Base-by-base conservation (phyloP, 2,113 vertebrate genomes). In the Callopanchax toddi region DNA sequence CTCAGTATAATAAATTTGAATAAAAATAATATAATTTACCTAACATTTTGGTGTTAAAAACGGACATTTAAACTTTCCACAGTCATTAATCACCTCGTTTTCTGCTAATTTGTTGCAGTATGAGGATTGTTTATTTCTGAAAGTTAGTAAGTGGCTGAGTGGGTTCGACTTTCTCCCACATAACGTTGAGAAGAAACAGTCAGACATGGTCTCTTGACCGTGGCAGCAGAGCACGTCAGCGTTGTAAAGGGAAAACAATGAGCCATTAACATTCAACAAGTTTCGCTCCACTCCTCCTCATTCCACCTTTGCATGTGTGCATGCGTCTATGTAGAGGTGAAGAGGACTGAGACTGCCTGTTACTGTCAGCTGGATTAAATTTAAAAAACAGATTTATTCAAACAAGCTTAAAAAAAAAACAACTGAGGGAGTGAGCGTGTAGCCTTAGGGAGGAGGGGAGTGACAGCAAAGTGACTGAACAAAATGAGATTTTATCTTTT, bases 231-330 rank as follows among this genome's bases (percentile, higher is more conserved):
- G 55, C 50, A 58, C 76, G 57, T 26, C 15, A 0, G 42, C 16
- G 65, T 55, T 50, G 15, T 44, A 55, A 76, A 67, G 61, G 36
- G 21, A 50, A 74, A 82, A 67, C 76, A 79, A 69, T 11, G 12
- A 66, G 58, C 52, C 75, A 72, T 84, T 85, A 75, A 74, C 62
- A 87, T 84, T 82, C 83, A 85, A 84, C 77, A 75, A 71, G 81
- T 78, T 76, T 51, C 71, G 54, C 71, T 60, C 18, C 45, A 76
- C 71, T 63, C 79, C 83, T 81, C 70, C 62, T 76, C 67, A 60
- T 53, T 82, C 62, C 75, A 79, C 68, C 78, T 79, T 60, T 64
- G 44, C 13, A 23, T 58, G 18, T 29, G 42, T 36, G 57, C 54
- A 48, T 5, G 21, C 39, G 40, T 25, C 49, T 58, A 9, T 17